Evolutionary conservation across 2,888 invertebrate species (phyloP).

Genomic region (Cremastobaeus sp.): DNA sequence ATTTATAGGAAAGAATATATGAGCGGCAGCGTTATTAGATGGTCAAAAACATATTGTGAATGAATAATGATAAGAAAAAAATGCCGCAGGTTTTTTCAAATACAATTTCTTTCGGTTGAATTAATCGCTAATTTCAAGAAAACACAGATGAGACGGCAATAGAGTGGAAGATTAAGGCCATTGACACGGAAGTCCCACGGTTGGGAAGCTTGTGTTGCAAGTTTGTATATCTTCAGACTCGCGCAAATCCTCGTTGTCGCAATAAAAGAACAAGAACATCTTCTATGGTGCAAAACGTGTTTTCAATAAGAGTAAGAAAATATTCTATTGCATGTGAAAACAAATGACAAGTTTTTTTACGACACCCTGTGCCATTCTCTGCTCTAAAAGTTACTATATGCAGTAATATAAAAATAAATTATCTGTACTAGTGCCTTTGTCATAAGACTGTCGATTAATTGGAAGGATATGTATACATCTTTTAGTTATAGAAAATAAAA

Average conservation of each 20-base stretch:
- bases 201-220: conserved; percentile 6
- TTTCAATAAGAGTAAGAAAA: conserved; percentile 52
- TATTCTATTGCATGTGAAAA: conserved; percentile 47
- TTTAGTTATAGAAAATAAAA: too few relatives aligned
- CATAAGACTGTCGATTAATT: too few relatives aligned
- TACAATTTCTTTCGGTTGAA: conserved; percentile 18
- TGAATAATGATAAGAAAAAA: too few relatives aligned
- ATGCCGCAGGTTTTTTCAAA: too few relatives aligned
- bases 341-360: conserved; percentile 54
- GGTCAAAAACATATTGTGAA: too few relatives aligned
- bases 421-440: too few relatives aligned
- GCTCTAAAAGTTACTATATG: too few relatives aligned
- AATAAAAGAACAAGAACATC: conserved; percentile 2
- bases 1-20: too few relatives aligned
- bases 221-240: conserved; percentile 14
- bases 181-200: conserved; percentile 1
- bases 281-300: conserved; percentile 38
- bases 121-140: conserved; percentile 23
- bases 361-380: conserved; percentile 33
- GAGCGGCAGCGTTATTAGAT: too few relatives aligned
- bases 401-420: too few relatives aligned
- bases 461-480: too few relatives aligned
- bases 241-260: not conserved
- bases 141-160: conserved; percentile 19
- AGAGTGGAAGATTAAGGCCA: conserved; percentile 14